phyloP scores from a whole-genome alignment of 2,888 invertebrate species.

The Elegia similella region DNA sequence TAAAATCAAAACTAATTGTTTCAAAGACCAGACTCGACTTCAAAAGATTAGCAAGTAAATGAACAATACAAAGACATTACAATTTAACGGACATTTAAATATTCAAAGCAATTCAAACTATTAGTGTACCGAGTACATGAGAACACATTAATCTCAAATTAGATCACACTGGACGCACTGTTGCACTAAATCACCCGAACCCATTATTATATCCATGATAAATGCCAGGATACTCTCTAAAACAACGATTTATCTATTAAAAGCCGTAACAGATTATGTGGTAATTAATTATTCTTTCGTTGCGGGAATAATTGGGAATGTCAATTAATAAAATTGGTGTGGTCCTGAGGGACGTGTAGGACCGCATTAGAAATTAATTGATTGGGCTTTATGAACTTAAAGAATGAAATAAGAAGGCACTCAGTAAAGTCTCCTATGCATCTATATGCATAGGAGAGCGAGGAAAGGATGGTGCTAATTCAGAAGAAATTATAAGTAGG shows the following conservation, averaged over 20 bases:
- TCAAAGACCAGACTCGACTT: too few relatives aligned
- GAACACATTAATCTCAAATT: slow-evolving; percentile 2
- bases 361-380: background rate
- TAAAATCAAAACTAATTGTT: too few relatives aligned
- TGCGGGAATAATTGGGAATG: slow-evolving; percentile 10
- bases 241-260: slow-evolving; percentile 6
- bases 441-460: too few relatives aligned
- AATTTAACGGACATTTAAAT: background rate
- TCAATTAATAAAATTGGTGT: slow-evolving; percentile 6
- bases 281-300: slow-evolving; percentile 8
- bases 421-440: too few relatives aligned
- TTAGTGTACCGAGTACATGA: background rate
- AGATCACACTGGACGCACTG: slow-evolving; percentile 3
- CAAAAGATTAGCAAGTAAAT: background rate
- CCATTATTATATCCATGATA: slow-evolving; percentile 10
- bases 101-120: background rate
- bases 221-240: background rate
- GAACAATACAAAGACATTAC: background rate
- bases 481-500: too few relatives aligned
- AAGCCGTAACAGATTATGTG: slow-evolving; percentile 6
- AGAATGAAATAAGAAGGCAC: too few relatives aligned
- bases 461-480: too few relatives aligned
- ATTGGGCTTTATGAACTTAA: too few relatives aligned
- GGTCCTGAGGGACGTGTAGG: background rate
- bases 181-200: slow-evolving; percentile 3